Evolutionary conservation across 35 echinoderm and acorn worm species (phyloP).

Genomic region (Apostichopus californicus): DNA sequence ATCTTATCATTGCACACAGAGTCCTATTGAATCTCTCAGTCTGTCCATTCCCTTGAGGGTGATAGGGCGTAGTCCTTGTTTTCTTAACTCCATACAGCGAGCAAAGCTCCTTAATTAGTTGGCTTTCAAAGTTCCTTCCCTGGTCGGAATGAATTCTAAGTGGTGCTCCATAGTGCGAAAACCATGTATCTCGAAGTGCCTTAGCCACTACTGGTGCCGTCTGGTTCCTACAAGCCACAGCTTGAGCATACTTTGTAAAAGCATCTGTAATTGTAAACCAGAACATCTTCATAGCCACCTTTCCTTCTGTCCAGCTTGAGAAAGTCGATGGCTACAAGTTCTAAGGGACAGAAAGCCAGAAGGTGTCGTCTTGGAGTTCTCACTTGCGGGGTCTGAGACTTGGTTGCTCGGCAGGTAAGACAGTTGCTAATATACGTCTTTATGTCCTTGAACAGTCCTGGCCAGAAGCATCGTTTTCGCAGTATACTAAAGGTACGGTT

Average conservation of each 20-base stretch:
- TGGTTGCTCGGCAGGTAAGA: constrained; percentile 17
- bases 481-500: background rate
- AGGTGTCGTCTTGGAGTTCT: background rate
- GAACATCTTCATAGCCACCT: constrained; percentile 56
- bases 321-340: constrained; percentile 49
- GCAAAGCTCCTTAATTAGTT: constrained; percentile 45
- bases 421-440: constrained; percentile 13
- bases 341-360: too few species aligned
- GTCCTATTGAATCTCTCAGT: constrained; percentile 18
- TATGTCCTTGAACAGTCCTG: background rate
- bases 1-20: background rate
- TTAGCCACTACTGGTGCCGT: constrained; percentile 45
- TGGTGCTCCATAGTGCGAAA: constrained; percentile 64
- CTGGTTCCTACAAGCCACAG: constrained; percentile 53
- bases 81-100: constrained; percentile 48
- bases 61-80: constrained; percentile 12
- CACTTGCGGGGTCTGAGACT: constrained; percentile 54
- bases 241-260: constrained; percentile 64
- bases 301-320: constrained; percentile 29
- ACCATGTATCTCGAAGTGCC: background rate
- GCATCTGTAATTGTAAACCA: constrained; percentile 66
- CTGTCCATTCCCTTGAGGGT: too few species aligned
- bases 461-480: background rate
- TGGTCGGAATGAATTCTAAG: constrained; percentile 59
- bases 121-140: background rate